Evolutionary conservation across 2,797 vertebrate genomes (phyloP).

Genomic region (Sylvilagus floridanus): DNA sequence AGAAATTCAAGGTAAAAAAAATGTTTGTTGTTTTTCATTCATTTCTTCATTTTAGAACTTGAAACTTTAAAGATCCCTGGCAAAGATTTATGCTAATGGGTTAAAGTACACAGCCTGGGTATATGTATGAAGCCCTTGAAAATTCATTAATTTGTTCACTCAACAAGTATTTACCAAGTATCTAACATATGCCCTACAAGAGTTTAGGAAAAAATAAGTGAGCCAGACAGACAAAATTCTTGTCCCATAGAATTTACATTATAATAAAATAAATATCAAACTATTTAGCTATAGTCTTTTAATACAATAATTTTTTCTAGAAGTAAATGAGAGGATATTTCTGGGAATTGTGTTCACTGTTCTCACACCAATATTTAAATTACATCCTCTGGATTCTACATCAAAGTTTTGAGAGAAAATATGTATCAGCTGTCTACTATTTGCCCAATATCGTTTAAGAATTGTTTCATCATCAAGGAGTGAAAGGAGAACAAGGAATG

Average conservation of each 20-base stretch:
- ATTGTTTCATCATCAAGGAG: background rate
- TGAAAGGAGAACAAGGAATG: background rate
- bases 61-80: constrained; percentile 33
- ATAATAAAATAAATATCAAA: constrained; percentile 8
- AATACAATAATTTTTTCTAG: constrained; percentile 15
- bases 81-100: background rate
- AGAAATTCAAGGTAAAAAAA: constrained; percentile 38
- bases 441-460: constrained; percentile 11
- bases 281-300: background rate
- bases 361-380: constrained; percentile 54
- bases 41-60: constrained; percentile 1
- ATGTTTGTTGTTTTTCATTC: constrained; percentile 15
- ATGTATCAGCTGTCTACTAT: background rate
- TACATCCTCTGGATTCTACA: constrained; percentile 23
- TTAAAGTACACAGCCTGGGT: background rate
- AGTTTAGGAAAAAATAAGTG: background rate
- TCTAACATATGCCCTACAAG: background rate
- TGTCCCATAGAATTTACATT: constrained; percentile 23
- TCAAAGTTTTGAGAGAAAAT: constrained; percentile 30
- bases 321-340: constrained; percentile 14
- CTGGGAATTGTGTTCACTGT: background rate
- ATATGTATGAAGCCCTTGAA: background rate
- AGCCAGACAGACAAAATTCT: background rate
- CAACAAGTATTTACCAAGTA: background rate
- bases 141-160: constrained; percentile 30